Percentiles rank a stretch among this genome's conserved stretches.
Evolutionary conservation across 2,113 vertebrate species (phyloP).

Genomic region (Tragelaphus strepsiceros): DNA sequence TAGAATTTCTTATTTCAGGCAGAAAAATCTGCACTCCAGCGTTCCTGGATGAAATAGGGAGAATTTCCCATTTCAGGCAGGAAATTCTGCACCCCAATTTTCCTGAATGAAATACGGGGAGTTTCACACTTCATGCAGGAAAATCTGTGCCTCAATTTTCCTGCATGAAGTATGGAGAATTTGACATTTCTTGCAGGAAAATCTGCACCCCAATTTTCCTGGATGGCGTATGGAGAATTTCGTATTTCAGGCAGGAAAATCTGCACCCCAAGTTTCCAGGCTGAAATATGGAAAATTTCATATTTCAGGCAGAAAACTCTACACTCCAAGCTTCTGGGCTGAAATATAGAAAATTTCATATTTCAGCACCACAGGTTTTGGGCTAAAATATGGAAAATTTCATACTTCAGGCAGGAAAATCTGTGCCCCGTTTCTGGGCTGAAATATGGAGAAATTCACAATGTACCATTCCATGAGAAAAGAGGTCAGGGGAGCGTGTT

Average conservation of each 20-base stretch:
- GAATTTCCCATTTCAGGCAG: background rate
- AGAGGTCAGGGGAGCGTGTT: background rate
- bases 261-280: background rate
- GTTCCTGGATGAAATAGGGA: background rate
- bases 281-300: background rate
- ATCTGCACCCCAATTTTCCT: background rate
- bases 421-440: background rate
- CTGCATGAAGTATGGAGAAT: background rate
- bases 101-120: background rate
- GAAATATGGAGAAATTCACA: background rate
- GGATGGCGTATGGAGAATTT: background rate
- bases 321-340: accelerated
- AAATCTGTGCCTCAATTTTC: background rate
- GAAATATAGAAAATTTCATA: background rate
- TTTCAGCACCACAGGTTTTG: background rate
- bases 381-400: background rate
- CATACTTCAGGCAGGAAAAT: background rate
- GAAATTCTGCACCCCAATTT: background rate
- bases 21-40: background rate
- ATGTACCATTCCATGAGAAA: background rate
- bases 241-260: background rate
- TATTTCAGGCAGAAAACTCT: background rate
- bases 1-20: background rate
- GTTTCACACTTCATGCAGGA: background rate
- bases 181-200: background rate